Percentiles rank a stretch among this genome's conserved stretches.
Conservation (phyloP, 1,140 invertebrate genomes). For the Pomacea maculata region DNA sequence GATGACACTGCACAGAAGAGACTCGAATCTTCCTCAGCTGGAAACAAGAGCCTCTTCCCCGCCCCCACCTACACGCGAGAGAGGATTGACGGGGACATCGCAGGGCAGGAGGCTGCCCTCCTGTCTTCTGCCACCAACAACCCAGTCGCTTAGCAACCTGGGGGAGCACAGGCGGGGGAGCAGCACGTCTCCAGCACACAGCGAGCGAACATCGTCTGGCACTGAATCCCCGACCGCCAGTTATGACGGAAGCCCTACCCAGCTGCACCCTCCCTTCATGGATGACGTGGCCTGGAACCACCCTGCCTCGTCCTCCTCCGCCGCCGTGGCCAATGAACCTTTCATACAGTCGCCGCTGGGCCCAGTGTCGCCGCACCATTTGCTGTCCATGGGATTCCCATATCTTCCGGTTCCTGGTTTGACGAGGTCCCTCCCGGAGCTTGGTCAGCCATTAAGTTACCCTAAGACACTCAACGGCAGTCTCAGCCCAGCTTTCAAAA, state of each 20-base stretch:
- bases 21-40: too few species aligned
- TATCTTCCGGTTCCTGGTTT: slow-evolving; percentile 10
- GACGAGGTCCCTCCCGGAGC: not conserved
- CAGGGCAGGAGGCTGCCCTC: not conserved
- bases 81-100: too few species aligned
- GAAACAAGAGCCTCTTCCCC: too few species aligned
- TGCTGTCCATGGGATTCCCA: slow-evolving; percentile 9
- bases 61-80: too few species aligned
- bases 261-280: not conserved
- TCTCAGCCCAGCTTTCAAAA: slow-evolving; percentile 3
- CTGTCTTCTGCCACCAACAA: not conserved
- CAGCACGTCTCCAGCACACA: slow-evolving; percentile 21
- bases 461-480: slow-evolving; percentile 5
- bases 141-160: slow-evolving; percentile 2
- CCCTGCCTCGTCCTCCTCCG: not conserved
- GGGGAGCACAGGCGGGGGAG: slow-evolving; percentile 2
- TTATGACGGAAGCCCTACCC: not conserved
- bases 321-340: not conserved
- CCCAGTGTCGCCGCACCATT: not conserved
- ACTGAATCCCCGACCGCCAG: slow-evolving; percentile 1
- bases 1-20: too few species aligned
- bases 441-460: not conserved
- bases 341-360: not conserved
- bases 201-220: slow-evolving; percentile 17
- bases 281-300: slow-evolving; percentile 10